A percentile compares a stretch with the other conserved stretches of the same genome.
Conservation (phyloP, 2,113 vertebrate genomes). For the Esox niger region DNA sequence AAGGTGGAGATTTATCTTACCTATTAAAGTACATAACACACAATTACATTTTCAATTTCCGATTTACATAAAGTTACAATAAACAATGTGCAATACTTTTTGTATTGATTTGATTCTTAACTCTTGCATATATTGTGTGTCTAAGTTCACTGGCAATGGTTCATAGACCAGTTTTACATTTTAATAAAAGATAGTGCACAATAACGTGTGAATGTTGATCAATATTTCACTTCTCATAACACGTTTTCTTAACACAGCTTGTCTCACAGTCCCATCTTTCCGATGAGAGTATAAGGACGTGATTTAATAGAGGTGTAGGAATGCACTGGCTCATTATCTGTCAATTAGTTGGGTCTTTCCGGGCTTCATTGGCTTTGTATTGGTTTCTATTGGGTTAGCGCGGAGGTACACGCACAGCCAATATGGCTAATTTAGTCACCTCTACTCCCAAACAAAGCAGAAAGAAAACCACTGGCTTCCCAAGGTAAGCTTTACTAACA, state of each 20-base stretch:
- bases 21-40: background rate
- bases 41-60: background rate
- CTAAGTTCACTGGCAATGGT: background rate
- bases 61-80: background rate
- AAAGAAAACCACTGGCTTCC: slow-evolving; percentile 68
- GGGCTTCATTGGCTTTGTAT: slow-evolving; percentile 64
- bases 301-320: slow-evolving; percentile 78
- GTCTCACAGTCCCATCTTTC: slow-evolving; percentile 46
- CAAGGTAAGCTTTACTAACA: slow-evolving; percentile 56
- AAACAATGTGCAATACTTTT: background rate
- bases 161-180: slow-evolving; percentile 20
- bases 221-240: slow-evolving; percentile 61
- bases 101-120: background rate
- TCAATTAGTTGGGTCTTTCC: slow-evolving; percentile 72
- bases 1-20: too few relatives aligned
- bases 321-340: slow-evolving; percentile 76
- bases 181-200: slow-evolving; percentile 27
- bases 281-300: slow-evolving; percentile 72
- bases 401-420: slow-evolving; percentile 54
- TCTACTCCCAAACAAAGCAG: slow-evolving; percentile 57
- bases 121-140: background rate
- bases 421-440: slow-evolving; percentile 68
- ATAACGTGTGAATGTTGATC: slow-evolving; percentile 63
- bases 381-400: slow-evolving; percentile 71
- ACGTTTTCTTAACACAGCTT: slow-evolving; percentile 57